Evolutionary conservation across 1,140 invertebrate genomes (phyloP), one percentile per base, ranked within the genome.

Genomic region (Brachionus plicatilis): DNA sequence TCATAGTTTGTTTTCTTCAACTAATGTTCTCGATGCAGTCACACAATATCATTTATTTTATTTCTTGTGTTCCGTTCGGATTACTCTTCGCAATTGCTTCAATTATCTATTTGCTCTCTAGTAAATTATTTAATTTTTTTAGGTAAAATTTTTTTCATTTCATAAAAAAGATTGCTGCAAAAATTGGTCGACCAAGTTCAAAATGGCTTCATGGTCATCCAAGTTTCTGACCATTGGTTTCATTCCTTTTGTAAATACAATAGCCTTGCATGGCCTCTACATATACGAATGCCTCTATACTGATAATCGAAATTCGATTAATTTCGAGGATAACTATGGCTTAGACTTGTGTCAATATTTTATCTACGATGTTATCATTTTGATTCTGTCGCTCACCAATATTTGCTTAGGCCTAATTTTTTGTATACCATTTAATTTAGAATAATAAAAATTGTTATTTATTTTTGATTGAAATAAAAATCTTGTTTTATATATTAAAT

Each of bases 201-300:
- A 53, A 41, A 14, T 80, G 14, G 76, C 50, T 27, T 53, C 76
- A n/a, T 80, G 76, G 76, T 5, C 76, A 37, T 53, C 76, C 9
- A 50, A 27, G 41, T 37, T 80, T 80, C 45, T 80, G 8, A 80
- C 76, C 6, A 65, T 80, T 37, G 76, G 76, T 11, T 65, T 80
- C 43, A 80, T 80, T 53, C 76, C 76, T 1, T 53, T 80, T 65
- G 76, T 65, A 80, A 80, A 80, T 80, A 60, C 76, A 53, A 56
- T 80, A 50, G 76, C 76, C 76, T 65, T 80, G 9, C 47, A 80
- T 43, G 20, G 47, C n/a, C 33, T 80, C 9, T 80, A 80, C 17
- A 80, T 53, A 7, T 53, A 53, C 20, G 76, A 80, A 65, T 80
- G 76, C 76, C 20, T 60, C 20, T 33, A 72, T 43, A 17, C 37